phyloP scores from a whole-genome alignment of 2,113 vertebrate genomes.

The Morphnarchus princeps region DNA sequence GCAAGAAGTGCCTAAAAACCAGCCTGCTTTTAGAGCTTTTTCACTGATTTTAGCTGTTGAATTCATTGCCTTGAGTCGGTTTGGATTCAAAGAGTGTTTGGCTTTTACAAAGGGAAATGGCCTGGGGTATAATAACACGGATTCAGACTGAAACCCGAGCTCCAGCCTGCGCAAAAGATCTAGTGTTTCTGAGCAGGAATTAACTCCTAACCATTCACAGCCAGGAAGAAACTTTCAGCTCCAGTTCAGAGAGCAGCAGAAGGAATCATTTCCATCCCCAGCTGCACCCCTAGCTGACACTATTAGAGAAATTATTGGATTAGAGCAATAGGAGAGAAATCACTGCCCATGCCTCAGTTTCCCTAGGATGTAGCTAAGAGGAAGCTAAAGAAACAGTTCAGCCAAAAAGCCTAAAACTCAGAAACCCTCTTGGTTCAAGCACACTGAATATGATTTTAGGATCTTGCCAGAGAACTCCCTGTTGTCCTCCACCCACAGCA shows the following conservation, averaged over 20 bases:
- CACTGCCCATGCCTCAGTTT: not conserved
- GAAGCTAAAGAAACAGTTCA: not conserved
- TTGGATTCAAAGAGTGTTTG: not conserved
- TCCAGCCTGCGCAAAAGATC: not conserved
- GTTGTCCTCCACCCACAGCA: not conserved
- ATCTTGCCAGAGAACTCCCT: not conserved
- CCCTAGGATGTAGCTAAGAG: not conserved
- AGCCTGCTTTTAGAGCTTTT: fast-evolving
- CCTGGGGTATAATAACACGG: not conserved
- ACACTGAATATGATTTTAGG: not conserved
- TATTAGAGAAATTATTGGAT: not conserved
- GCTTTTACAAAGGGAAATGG: not conserved
- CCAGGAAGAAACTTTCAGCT: not conserved
- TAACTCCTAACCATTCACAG: not conserved
- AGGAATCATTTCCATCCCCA: not conserved
- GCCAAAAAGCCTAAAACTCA: not conserved
- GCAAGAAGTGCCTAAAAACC: not conserved
- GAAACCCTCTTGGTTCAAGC: not conserved
- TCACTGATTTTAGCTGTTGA: not conserved
- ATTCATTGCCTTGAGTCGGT: not conserved
- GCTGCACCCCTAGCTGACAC: not conserved
- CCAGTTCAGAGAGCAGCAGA: not conserved
- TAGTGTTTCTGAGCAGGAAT: not conserved
- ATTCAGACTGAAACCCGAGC: not conserved
- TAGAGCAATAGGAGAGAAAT: not conserved